These are phyloP conservation scores for Phaedon cochleariae DNA, from an alignment of 2,888 invertebrate genomes.

Conservation along the genomic window DNA sequence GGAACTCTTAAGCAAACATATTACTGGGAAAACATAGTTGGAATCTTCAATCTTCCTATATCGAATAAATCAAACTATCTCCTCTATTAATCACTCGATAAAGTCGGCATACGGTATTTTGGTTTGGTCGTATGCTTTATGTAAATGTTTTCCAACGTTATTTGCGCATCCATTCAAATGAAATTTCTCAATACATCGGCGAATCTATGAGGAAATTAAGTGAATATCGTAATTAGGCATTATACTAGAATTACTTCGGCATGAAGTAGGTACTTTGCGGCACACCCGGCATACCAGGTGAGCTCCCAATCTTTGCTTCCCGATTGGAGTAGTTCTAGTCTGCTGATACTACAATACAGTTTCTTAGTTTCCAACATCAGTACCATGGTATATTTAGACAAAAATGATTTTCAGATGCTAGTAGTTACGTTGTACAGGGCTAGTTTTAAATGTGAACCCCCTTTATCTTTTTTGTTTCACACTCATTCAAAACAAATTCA, in stretches of 20 bases:
- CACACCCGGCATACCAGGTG: not conserved
- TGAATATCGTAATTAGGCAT: constrained; percentile 9
- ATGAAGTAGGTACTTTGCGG: not conserved
- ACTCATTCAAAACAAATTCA: too few relatives aligned
- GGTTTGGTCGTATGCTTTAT: not conserved
- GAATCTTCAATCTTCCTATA: constrained; percentile 15
- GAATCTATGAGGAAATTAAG: not conserved
- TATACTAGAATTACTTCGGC: not conserved
- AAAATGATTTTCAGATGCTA: too few relatives aligned
- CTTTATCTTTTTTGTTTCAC: too few relatives aligned
- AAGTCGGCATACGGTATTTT: constrained; percentile 19
- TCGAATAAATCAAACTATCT: constrained; percentile 40
- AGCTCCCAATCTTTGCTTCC: not conserved
- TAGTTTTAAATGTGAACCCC: too few relatives aligned
- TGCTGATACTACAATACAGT: too few relatives aligned
- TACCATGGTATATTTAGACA: too few relatives aligned
- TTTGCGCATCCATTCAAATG: constrained; percentile 11
- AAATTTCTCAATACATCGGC: constrained; percentile 4
- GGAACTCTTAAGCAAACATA: too few relatives aligned
- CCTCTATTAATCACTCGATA: constrained; percentile 38
- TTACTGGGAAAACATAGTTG: too few relatives aligned
- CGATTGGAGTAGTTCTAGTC: too few relatives aligned
- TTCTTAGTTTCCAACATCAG: too few relatives aligned
- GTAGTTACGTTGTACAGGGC: too few relatives aligned
- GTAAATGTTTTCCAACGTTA: constrained; percentile 11